Percentiles rank a stretch among this genome's conserved stretches.
Evolutionary conservation across 1,140 invertebrate species (phyloP).

Genomic region (Anagrus nilaparvatae): DNA sequence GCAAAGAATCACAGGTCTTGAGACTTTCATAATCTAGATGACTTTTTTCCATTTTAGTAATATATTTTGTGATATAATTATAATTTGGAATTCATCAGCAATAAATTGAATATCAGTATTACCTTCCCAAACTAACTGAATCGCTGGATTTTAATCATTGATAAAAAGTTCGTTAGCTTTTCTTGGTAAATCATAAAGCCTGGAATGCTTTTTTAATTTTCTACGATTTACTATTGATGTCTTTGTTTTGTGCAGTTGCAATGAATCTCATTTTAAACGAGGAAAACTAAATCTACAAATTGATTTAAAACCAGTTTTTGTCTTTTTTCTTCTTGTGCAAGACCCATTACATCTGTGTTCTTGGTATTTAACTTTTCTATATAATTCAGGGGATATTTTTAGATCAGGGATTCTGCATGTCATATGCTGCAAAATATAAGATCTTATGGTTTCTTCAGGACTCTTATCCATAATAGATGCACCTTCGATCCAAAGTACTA

Average conservation of each 20-base stretch:
- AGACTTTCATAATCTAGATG: constrained; percentile 4
- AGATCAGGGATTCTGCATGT: constrained; percentile 24
- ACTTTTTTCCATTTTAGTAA: constrained; percentile 20
- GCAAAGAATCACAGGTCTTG: constrained; percentile 14
- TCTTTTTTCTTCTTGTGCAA: constrained; percentile 15
- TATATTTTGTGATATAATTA: constrained; percentile 27
- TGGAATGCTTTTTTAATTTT: constrained; percentile 21
- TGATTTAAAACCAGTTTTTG: constrained; percentile 7
- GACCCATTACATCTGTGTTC: constrained; percentile 20
- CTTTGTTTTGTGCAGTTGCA: constrained; percentile 18
- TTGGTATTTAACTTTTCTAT: constrained; percentile 20
- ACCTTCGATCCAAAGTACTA: constrained; percentile 25
- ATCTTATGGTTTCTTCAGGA: constrained; percentile 21
- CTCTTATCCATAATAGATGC: constrained; percentile 21
- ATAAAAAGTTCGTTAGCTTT: constrained; percentile 18
- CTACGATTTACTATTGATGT: constrained; percentile 20
- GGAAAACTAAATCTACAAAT: constrained; percentile 24
- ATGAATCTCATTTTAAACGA: constrained; percentile 18
- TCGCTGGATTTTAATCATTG: constrained; percentile 31
- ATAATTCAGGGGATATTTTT: constrained; percentile 15
- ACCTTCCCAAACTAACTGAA: constrained; percentile 26
- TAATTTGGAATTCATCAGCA: constrained; percentile 26
- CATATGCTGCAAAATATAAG: constrained; percentile 27
- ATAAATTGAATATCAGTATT: constrained; percentile 33
- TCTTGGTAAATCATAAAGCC: constrained; percentile 27